Evolutionary conservation across 2,888 invertebrate species (phyloP), one percentile per base, ranked within the genome.

Genomic region (Drosophila quasianomalipes): DNA sequence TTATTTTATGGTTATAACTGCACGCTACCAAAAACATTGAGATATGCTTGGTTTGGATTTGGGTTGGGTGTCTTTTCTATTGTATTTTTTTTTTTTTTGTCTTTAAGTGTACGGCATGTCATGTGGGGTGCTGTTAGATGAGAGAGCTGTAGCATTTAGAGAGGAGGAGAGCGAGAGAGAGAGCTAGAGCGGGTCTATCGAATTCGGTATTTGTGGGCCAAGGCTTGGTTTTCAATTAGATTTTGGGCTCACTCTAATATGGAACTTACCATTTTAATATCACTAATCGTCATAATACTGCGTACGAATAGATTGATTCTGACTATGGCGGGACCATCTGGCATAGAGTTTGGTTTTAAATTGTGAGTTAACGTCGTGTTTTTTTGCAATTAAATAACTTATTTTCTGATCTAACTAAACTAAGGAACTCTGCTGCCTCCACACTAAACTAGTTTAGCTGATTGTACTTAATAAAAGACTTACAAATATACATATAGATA

Each of bases 251-350:
- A 69, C 60, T 73, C 80, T 65, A 59, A 64, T 63, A 72, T 72
- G 73, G 71, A 94, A 97, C 98, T 98, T 97, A 99, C 99, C 98
- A 99, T 99, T 95, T 98, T 98, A 95, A 97, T 98, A 96, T 99
- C 99, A 96, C 98, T 98, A 95, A 99, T 99, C 94, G 98, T 98
- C 94, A 97, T 97, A 94, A 99, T 98, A 96, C 97, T 98, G 96
- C 99, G 96, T 94, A 99, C 97, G 96, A 98, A 98, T 95, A 98
- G 97, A 97, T 99, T 99, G 94, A 99, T 97, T 95, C 96, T 97
- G 95, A 99, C 98, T 95, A 98, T 96, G 94, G 98, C 98, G 94
- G 98, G 98, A 94, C 98, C 98, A 96, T 98, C 98, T 97, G 96
- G 86, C 82, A 81, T 85, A 85, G 81, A 85, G 85, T 95, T 93